Evolutionary conservation across 2,888 invertebrate genomes (phyloP).

Genomic region (Hydraecia micacea): DNA sequence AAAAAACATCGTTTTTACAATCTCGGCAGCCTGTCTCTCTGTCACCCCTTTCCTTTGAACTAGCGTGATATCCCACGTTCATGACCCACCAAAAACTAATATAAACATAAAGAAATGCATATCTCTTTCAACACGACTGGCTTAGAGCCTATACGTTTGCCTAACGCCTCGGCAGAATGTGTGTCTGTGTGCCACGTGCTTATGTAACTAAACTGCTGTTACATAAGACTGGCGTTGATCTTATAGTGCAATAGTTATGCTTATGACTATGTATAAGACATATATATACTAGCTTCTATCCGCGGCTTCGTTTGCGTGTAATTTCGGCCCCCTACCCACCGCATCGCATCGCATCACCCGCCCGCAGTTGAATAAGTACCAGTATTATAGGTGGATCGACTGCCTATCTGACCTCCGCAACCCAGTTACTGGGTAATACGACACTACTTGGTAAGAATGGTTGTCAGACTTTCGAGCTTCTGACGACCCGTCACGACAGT

Average conservation of each 20-base stretch:
- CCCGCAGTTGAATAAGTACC: no score
- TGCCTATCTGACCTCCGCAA: no score
- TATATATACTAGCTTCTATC: no score
- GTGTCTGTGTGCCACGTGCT: slow-evolving; percentile 62
- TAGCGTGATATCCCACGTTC: background rate
- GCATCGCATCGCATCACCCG: no score
- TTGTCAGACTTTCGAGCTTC: no score
- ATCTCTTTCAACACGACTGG: slow-evolving; percentile 30
- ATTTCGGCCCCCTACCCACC: no score
- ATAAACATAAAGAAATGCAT: slow-evolving; percentile 16
- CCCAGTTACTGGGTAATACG: background rate
- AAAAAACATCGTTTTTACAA: no score
- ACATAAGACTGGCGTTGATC: slow-evolving; percentile 33
- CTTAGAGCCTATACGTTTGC: slow-evolving; percentile 37
- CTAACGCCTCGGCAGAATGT: slow-evolving; percentile 43
- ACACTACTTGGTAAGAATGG: background rate
- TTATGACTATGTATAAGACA: slow-evolving; percentile 15
- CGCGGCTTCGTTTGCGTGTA: no score
- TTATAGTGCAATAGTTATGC: slow-evolving; percentile 46
- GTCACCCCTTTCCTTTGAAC: background rate
- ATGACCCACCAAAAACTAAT: slow-evolving; percentile 14
- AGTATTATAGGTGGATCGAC: no score
- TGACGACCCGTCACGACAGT: no score
- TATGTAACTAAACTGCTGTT: slow-evolving; percentile 46
- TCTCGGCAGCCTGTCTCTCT: background rate